Evolutionary conservation across 2,888 invertebrate genomes (phyloP), one percentile per base, ranked within the genome.

Genomic region (Apamea anceps): DNA sequence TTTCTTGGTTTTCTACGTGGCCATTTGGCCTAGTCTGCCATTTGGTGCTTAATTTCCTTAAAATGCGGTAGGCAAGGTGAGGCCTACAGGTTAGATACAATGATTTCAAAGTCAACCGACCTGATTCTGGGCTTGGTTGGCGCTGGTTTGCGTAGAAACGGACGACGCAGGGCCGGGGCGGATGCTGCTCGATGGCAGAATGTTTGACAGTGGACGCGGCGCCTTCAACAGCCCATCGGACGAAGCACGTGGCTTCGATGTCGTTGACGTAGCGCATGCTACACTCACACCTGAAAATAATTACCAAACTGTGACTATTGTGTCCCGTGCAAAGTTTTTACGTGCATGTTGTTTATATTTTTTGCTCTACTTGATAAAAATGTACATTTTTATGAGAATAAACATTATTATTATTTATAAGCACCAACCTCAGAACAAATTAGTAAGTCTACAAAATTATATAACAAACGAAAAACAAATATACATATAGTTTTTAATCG

Each of bases 151-250:
- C 0, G 99, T 99, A 12, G 99, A 98, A 21, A 99, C 99, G 0
- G 98, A 98, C 88, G 98, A 98, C 97, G 98, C 96, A 0, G 99
- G 98, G 66, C 99, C 96, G 0, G 99, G 98, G 73, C 99, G 97
- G 86, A 98, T 96, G 95, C 95, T 95, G 95, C 94, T 91, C 0
- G 96, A 96, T 0, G 98, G 98, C 86, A 98, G 92, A 77, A 98
- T 98, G 91, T 97, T 97, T 77, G 97, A 96, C 65, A 97, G 92
- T 10, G 97, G 95, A 0, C 97, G 94, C 42, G 96, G 94, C 0
- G 94, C 90, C 91, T 97, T 97, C 75, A 96, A 88, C 86, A 97
- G 87, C 76, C 93, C 93, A 2, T 97, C 96, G 10, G 94, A 84
- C 0, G 96, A 91, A 3, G 95, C 95, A 0, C 97, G 95, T 2